These are phyloP conservation scores for Halesus radiatus DNA, from an alignment of 1,140 invertebrate species.

Conservation along the genomic window DNA sequence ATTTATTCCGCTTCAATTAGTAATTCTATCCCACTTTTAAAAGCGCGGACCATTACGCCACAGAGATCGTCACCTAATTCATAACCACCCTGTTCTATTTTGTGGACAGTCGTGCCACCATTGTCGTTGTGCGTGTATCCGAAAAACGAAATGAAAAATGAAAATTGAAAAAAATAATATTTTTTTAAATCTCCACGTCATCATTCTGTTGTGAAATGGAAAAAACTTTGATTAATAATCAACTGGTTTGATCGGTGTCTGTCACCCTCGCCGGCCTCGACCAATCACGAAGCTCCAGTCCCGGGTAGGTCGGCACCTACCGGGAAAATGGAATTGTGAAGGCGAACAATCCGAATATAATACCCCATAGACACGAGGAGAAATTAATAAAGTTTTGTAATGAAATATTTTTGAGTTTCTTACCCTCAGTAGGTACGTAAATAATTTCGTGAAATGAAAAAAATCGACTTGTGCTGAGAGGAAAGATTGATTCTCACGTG, in stretches of 20 bases:
- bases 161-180: constrained; percentile 35
- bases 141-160: constrained; percentile 55
- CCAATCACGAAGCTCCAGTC: constrained; percentile 44
- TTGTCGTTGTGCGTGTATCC: constrained; percentile 50
- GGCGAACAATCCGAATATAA: background rate
- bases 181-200: constrained; percentile 54
- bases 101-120: constrained; percentile 21
- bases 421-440: no score
- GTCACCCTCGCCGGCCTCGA: constrained; percentile 49
- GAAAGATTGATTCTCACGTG: no score
- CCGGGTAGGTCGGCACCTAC: background rate
- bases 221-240: constrained; percentile 59
- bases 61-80: no score
- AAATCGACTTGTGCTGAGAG: no score
- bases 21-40: no score
- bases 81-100: constrained; percentile 2
- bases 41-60: no score
- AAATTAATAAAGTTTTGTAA: constrained; percentile 9
- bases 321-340: constrained; percentile 1
- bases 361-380: background rate
- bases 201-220: constrained; percentile 55
- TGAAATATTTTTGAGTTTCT: background rate
- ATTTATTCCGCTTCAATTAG: no score
- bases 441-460: no score
- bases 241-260: constrained; percentile 56